phyloP scores from a whole-genome alignment of 2,888 invertebrate genomes.

The Agrotis puta region DNA sequence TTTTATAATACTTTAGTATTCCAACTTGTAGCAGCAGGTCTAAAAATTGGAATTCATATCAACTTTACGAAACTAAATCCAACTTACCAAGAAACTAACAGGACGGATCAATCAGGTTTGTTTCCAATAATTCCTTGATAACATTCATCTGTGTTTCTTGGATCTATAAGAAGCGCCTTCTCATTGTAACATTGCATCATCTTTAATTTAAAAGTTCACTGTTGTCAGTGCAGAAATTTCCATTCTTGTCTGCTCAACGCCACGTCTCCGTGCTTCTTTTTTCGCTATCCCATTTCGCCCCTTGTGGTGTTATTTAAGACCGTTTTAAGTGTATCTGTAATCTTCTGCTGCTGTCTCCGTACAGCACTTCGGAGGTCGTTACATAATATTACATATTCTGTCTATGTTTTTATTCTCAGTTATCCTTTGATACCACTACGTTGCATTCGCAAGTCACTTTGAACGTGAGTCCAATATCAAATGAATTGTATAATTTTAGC shows the following conservation, averaged over 20 bases:
- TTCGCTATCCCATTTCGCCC: constrained; percentile 7
- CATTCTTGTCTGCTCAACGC: constrained; percentile 19
- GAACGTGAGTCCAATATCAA: background rate
- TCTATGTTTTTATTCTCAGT: background rate
- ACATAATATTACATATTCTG: background rate
- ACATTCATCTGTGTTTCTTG: constrained; percentile 11
- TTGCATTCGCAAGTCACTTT: background rate
- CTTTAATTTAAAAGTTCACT: constrained; percentile 57
- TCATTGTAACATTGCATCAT: constrained; percentile 47
- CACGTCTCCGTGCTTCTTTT: constrained; percentile 12
- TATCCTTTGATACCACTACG: background rate
- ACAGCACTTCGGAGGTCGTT: background rate
- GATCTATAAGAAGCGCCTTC: constrained; percentile 17
- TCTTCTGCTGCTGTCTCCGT: constrained; percentile 12
- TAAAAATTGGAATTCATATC: background rate
- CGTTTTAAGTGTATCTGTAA: background rate
- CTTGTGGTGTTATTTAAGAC: constrained; percentile 9
- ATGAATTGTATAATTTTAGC: background rate
- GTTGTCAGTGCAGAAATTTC: constrained; percentile 25
- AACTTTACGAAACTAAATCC: background rate
- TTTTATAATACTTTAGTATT: background rate
- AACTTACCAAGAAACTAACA: background rate
- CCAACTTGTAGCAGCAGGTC: background rate
- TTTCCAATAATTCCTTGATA: constrained; percentile 10
- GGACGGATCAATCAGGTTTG: constrained; percentile 19